Evolutionary conservation across 30 jellyfish, hydroid and myxozoan genomes (phyloP).

Genomic region (Aurelia sp.): DNA sequence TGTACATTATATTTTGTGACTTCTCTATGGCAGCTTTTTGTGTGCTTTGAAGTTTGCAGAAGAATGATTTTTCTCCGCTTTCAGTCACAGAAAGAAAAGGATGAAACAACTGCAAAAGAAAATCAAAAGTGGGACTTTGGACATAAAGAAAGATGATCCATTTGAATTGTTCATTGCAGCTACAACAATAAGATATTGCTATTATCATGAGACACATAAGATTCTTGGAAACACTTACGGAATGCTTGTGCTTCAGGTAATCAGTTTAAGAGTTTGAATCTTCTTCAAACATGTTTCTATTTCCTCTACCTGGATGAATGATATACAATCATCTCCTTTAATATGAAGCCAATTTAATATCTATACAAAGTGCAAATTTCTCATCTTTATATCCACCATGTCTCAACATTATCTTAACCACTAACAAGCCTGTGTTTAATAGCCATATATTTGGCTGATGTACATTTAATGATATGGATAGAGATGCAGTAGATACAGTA

Average conservation of each 20-base stretch:
- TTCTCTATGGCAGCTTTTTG: no score
- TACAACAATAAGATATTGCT: slow-evolving; percentile 90
- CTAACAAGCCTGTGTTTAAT: no score
- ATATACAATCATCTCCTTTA: no score
- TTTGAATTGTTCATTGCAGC: slow-evolving; percentile 96
- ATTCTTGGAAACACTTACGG: slow-evolving; percentile 98
- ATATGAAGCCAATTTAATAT: no score
- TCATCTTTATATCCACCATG: no score
- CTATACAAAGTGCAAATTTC: no score
- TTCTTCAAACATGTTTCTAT: neutral
- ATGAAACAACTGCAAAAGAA: slow-evolving; percentile 95
- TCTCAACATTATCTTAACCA: no score
- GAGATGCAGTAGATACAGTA: no score
- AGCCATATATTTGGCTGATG: no score
- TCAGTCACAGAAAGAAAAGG: slow-evolving; percentile 91
- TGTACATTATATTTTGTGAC: no score
- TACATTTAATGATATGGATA: no score
- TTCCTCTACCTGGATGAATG: no score
- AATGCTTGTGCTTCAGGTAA: slow-evolving; percentile 96
- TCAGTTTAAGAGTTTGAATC: neutral
- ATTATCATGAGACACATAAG: slow-evolving; percentile 92
- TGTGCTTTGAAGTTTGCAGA: neutral
- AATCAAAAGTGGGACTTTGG: slow-evolving; percentile 91
- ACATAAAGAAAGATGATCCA: slow-evolving; percentile 91
- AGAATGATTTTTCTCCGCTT: neutral